phyloP scores from a whole-genome alignment of 2,888 invertebrate genomes.

The Cosmia pyralina region DNA sequence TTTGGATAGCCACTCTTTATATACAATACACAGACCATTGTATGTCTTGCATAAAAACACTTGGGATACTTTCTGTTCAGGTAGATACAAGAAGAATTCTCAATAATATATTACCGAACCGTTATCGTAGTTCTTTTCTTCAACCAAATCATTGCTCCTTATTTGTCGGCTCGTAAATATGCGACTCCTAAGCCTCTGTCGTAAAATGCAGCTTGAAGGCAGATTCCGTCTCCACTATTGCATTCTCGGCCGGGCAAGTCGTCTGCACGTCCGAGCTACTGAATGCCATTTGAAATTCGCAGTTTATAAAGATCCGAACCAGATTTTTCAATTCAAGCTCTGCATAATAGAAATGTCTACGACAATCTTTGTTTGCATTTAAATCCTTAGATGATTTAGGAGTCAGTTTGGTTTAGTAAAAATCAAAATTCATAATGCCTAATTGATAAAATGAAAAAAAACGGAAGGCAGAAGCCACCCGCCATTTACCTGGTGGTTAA shows the following conservation, averaged over 20 bases:
- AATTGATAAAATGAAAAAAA: neutral
- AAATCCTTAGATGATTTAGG: neutral
- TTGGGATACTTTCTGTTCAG: no score
- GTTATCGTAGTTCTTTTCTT: no score
- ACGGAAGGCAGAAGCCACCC: no score
- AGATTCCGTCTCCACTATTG: conserved; percentile 32
- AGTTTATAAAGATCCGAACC: conserved; percentile 17
- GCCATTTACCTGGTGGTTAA: no score
- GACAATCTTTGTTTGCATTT: neutral
- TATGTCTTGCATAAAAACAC: no score
- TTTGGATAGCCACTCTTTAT: no score
- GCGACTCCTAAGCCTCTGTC: neutral
- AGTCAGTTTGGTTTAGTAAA: neutral
- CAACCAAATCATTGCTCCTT: no score
- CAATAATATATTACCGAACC: no score
- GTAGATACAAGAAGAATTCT: no score
- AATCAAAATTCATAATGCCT: neutral
- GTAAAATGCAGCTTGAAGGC: conserved; percentile 8
- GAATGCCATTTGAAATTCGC: conserved; percentile 33
- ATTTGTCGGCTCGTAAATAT: conserved; percentile 18
- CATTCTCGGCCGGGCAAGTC: conserved; percentile 37
- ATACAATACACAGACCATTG: no score
- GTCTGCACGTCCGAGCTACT: conserved; percentile 28
- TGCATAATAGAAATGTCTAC: conserved; percentile 12
- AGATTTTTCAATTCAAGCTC: conserved; percentile 35